These are phyloP conservation scores for Ceyx margarethae DNA, from an alignment of 2,113 vertebrate species.

Conservation along the genomic window DNA sequence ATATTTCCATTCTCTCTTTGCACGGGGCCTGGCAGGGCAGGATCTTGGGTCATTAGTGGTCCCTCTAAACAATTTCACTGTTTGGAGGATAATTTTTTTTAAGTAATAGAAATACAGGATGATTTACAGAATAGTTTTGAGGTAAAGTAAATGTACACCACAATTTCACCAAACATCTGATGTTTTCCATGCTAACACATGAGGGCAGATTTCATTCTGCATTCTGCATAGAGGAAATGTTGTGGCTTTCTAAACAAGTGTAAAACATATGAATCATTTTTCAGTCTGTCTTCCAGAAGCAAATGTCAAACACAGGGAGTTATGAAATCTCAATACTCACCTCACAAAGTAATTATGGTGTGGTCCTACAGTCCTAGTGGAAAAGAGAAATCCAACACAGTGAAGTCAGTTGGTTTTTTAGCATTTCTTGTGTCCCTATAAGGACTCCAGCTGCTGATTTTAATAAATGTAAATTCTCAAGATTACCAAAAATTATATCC, in stretches of 20 bases:
- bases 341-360: constrained; percentile 10
- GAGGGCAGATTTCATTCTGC: constrained; percentile 3
- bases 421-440: not conserved
- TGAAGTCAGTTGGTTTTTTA: not conserved
- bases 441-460: not conserved
- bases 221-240: constrained; percentile 10
- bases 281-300: constrained; percentile 46
- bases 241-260: constrained; percentile 54
- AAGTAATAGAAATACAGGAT: not conserved
- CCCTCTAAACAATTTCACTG: not conserved
- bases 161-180: not conserved
- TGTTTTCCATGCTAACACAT: not conserved
- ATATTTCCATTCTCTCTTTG: not conserved
- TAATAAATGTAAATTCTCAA: constrained; percentile 45
- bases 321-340: constrained; percentile 29
- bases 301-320: constrained; percentile 30
- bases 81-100: not conserved
- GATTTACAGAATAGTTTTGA: not conserved
- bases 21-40: not conserved
- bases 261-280: constrained; percentile 59
- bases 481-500: not conserved
- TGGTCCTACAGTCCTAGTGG: not conserved
- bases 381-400: not conserved
- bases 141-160: not conserved
- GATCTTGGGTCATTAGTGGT: not conserved